phyloP scores from a whole-genome alignment of 2,113 vertebrate species.

The Rhynchopsitta pachyrhyncha region DNA sequence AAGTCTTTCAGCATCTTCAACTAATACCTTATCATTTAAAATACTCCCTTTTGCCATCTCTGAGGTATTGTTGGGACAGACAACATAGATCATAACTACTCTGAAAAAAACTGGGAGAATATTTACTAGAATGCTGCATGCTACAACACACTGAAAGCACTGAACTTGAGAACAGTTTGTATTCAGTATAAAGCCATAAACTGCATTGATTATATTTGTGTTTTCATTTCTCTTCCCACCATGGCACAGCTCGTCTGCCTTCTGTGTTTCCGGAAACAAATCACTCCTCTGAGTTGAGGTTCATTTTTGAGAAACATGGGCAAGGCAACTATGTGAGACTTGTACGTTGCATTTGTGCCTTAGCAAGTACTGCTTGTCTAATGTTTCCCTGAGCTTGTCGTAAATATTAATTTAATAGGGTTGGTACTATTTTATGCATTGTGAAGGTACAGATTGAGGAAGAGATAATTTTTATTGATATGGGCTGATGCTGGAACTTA shows the following conservation, averaged over 20 bases:
- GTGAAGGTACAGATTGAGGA: conserved; percentile 35
- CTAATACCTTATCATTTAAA: neutral
- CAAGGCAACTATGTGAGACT: neutral
- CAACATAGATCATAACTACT: neutral
- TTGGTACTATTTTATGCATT: conserved; percentile 5
- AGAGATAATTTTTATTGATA: conserved; percentile 23
- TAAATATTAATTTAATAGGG: conserved; percentile 43
- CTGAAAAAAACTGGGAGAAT: neutral
- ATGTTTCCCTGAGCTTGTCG: conserved; percentile 11
- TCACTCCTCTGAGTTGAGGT: neutral
- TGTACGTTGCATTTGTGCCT: neutral
- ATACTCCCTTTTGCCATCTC: neutral
- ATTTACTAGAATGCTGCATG: neutral
- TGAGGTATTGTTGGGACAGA: neutral
- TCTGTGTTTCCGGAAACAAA: neutral
- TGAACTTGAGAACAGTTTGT: neutral
- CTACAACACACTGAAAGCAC: neutral
- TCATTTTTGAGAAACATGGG: neutral
- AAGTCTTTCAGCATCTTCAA: neutral
- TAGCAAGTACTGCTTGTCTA: neutral
- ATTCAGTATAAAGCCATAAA: neutral
- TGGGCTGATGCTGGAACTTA: neutral
- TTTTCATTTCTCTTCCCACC: conserved; percentile 9
- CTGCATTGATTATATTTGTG: neutral
- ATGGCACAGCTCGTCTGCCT: neutral